These are phyloP conservation scores for Oncorhynchus clarkii DNA, from an alignment of 2,113 vertebrate species.

Conservation along the genomic window DNA sequence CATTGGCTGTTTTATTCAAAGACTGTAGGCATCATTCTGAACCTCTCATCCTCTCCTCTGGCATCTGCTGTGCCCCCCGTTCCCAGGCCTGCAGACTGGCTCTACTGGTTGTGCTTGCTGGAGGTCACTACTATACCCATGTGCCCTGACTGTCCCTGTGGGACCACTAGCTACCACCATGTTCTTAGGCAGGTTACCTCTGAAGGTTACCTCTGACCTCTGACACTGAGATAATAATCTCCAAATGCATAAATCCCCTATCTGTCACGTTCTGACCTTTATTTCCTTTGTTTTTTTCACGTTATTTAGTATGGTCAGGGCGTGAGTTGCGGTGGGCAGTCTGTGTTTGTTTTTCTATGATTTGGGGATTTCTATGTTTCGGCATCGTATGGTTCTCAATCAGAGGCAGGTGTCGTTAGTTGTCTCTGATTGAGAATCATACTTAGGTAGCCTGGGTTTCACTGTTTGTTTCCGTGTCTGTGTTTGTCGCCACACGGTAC, in stretches of 20 bases:
- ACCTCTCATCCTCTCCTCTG: constrained; percentile 35
- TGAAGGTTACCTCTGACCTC: constrained; percentile 28
- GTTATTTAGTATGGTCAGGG: too few species aligned
- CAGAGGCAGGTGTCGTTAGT: too few species aligned
- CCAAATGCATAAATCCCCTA: not conserved
- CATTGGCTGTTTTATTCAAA: not conserved
- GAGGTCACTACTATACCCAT: constrained; percentile 19
- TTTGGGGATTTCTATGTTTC: too few species aligned
- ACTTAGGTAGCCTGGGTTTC: too few species aligned
- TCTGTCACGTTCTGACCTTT: too few species aligned
- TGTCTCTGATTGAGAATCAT: too few species aligned
- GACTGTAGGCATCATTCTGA: not conserved
- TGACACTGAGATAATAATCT: constrained; percentile 26
- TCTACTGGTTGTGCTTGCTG: not conserved
- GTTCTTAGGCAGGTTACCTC: constrained; percentile 55
- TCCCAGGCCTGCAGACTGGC: constrained; percentile 13
- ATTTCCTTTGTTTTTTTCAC: too few species aligned
- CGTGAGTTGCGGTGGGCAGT: too few species aligned
- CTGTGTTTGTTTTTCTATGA: too few species aligned
- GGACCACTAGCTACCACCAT: constrained; percentile 28
- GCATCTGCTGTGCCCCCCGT: constrained; percentile 34
- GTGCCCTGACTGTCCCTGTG: constrained; percentile 12
- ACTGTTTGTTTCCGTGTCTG: too few species aligned
- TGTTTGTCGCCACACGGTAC: too few species aligned
- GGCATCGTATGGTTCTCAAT: too few species aligned